These are phyloP conservation scores for Sebastes diaconus DNA, from an alignment of 2,797 vertebrate species.

Conservation along the genomic window DNA sequence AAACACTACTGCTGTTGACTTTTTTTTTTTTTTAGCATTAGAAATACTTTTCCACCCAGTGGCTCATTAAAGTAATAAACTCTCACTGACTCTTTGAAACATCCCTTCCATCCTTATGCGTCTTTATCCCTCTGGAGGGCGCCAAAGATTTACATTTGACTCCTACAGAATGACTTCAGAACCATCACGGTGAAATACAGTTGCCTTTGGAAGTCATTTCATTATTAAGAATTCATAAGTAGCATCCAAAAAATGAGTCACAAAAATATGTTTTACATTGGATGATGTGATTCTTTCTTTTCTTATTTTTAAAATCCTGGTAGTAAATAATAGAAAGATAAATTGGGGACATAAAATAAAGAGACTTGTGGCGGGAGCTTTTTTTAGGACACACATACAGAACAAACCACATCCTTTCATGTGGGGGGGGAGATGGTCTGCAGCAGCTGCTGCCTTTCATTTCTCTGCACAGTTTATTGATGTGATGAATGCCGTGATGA, in stretches of 20 bases:
- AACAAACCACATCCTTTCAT: conserved; percentile 34
- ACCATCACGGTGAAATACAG: background rate
- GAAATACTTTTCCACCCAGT: background rate
- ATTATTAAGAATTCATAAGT: background rate
- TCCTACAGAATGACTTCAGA: background rate
- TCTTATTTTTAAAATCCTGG: background rate
- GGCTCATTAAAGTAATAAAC: background rate
- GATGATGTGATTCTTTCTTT: background rate
- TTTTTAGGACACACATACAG: background rate
- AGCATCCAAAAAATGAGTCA: background rate
- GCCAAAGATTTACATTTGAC: conserved; percentile 25
- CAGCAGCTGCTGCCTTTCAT: conserved; percentile 33
- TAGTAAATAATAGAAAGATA: background rate
- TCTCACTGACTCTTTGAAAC: background rate
- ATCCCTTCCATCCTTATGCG: background rate
- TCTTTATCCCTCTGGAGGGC: conserved; percentile 54
- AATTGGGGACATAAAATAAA: background rate
- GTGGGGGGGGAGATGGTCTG: background rate
- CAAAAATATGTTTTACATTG: background rate
- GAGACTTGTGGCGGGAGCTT: background rate
- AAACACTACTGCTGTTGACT: background rate
- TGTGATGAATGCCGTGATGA: background rate
- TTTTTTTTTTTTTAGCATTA: background rate
- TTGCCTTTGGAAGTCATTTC: background rate
- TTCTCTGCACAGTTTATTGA: background rate